Conservation (phyloP, 2,888 invertebrate species). For the Papilio protenor region DNA sequence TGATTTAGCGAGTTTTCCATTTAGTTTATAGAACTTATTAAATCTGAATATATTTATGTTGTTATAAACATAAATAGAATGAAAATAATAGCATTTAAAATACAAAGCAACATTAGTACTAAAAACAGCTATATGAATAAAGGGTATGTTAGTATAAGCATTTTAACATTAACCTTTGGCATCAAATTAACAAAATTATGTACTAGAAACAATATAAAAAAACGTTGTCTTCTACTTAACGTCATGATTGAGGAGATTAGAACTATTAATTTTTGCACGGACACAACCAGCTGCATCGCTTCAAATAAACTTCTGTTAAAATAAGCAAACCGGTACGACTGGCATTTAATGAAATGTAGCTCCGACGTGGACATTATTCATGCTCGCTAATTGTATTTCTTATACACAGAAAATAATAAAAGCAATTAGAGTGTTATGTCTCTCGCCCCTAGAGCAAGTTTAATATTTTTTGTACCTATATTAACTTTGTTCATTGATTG, state of each 20-base stretch:
- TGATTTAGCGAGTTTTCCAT: background rate
- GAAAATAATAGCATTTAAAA: background rate
- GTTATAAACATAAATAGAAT: background rate
- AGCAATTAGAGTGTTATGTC: slow-evolving; percentile 61
- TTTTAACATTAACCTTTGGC: slow-evolving; percentile 3
- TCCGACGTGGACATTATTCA: slow-evolving; percentile 55
- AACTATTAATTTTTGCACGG: slow-evolving; percentile 27
- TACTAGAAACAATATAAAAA: slow-evolving; percentile 3
- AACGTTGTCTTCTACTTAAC: slow-evolving; percentile 23
- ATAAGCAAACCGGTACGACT: slow-evolving; percentile 52
- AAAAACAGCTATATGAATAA: slow-evolving; percentile 7
- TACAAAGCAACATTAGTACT: background rate
- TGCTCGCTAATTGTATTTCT: slow-evolving; percentile 56
- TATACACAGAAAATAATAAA: slow-evolving; percentile 60
- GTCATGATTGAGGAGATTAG: slow-evolving; percentile 26
- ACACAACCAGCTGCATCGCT: slow-evolving; percentile 29
- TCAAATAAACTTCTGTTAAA: slow-evolving; percentile 47
- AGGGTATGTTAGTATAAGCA: background rate
- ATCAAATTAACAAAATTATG: background rate
- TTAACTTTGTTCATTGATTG: slow-evolving; percentile 62
- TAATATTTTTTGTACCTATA: slow-evolving; percentile 53
- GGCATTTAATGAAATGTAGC: slow-evolving; percentile 60
- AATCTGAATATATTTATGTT: background rate
- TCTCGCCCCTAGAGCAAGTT: slow-evolving; percentile 52
- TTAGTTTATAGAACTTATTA: background rate